Base-by-base conservation (phyloP, 2,888 invertebrate species). In the Acronicta psi region DNA sequence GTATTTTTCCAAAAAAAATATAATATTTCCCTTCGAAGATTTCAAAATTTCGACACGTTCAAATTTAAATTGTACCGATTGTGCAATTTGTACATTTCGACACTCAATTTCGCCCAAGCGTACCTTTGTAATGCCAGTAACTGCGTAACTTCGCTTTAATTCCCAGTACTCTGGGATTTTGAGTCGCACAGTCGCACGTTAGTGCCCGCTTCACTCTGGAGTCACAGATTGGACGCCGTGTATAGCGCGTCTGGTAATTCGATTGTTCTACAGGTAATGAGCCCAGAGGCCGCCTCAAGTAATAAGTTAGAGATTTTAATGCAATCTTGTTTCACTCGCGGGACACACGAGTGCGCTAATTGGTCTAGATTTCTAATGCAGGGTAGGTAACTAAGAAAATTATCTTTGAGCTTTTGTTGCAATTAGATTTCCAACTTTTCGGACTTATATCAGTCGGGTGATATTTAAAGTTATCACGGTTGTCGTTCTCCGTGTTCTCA, bases 231-330 rank as follows among this genome's bases (percentile, higher is more conserved):
- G 59, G 52, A 56, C 57, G 45, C 38, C 54, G 61, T 52, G 57
- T 73, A 60, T 58, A 72, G 46, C 59, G 50, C 52, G 65, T 56
- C 71, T 70, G 65, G 65, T 80, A 80, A 80, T 76, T 75, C 58
- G 67, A 80, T 80, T 77, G 61, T 57, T 64, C 62, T 49, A 23
- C 52, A 50, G 69, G 63, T 73, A 79, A 77, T 75, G 71, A 70
- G 72, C 61, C 65, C 51, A 54, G 61, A 59, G 60, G 49, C 66
- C 40, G 51, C 42, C 59, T 59, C 41, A 49, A 61, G 60, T 69
- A 70, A 73, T 69, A 75, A 77, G 61, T 61, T 51, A 61, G 59
- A 62, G 47, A 59, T 65, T 70, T 69, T 79, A 75, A 78, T 73
- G 52, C 62, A 72, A 69, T 79, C 60, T 55, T 50, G 52, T 49